A percentile compares a stretch with the other conserved stretches of the same genome.
These are phyloP conservation scores for Echinops telfairi DNA, from an alignment of 2,113 vertebrate species.

Conservation along the genomic window DNA sequence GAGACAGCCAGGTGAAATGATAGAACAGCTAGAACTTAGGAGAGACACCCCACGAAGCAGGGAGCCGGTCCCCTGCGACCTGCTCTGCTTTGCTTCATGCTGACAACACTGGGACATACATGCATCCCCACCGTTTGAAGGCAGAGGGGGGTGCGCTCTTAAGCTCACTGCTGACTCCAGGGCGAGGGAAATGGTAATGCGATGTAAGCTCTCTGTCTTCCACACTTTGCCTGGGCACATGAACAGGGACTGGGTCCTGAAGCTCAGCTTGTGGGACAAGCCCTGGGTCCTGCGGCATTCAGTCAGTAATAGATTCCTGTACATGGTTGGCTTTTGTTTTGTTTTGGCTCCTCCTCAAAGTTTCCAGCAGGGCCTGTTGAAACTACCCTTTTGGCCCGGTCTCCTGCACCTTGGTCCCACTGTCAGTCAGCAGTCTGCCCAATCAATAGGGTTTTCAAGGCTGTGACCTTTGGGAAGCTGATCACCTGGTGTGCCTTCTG, in stretches of 20 bases:
- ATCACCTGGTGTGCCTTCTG: background rate
- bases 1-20: background rate
- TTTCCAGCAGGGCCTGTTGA: conserved; percentile 37
- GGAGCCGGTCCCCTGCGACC: background rate
- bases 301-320: no score
- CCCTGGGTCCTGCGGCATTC: no score
- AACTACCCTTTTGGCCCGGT: conserved; percentile 2
- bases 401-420: background rate
- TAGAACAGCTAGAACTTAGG: background rate
- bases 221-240: no score
- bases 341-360: no score
- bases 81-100: conserved; percentile 1
- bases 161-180: no score
- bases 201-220: no score
- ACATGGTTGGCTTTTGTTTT: no score
- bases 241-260: no score
- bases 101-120: background rate
- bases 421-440: background rate
- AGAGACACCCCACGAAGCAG: background rate
- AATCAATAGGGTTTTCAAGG: background rate
- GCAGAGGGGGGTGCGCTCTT: background rate
- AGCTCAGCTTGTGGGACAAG: no score
- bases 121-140: background rate
- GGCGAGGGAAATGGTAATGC: no score
- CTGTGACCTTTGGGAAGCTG: background rate